Percentiles rank a stretch among this genome's conserved stretches.
Conservation (phyloP, 2,797 vertebrate species). For the Paramormyrops hopkinsi region DNA sequence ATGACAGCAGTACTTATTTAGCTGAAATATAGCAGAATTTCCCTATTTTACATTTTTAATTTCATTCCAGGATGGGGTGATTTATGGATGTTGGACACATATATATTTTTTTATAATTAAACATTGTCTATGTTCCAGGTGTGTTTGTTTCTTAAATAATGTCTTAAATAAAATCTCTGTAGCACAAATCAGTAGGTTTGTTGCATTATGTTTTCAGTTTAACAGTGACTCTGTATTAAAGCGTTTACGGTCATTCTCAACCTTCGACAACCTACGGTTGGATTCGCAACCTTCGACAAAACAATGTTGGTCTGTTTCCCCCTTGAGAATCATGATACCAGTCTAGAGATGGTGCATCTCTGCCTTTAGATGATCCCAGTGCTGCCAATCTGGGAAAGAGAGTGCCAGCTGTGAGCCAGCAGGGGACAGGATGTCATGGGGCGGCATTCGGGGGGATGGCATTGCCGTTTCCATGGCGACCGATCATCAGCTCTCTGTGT, state of each 20-base stretch:
- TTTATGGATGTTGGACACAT: not conserved
- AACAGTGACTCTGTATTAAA: not conserved
- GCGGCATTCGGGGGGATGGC: not conserved
- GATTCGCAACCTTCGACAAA: not conserved
- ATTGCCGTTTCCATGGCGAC: constrained; percentile 1
- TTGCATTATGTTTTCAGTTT: not conserved
- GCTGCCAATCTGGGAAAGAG: not conserved
- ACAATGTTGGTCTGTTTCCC: not conserved
- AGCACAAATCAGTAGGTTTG: not conserved
- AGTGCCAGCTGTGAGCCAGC: not conserved
- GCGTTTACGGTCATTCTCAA: not conserved
- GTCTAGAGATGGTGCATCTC: not conserved
- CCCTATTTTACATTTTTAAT: not conserved
- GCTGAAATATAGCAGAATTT: not conserved
- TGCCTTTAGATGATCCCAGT: not conserved
- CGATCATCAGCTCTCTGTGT: not conserved
- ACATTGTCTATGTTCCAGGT: not conserved
- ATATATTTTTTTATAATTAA: not conserved
- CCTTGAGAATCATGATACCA: not conserved
- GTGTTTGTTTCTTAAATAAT: not conserved
- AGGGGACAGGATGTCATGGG: not conserved
- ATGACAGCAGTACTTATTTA: not conserved
- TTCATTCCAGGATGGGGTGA: not conserved
- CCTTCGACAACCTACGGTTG: not conserved
- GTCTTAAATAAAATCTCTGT: not conserved